Conservation (phyloP, 1,140 invertebrate genomes). For the Hestina assimilis region DNA sequence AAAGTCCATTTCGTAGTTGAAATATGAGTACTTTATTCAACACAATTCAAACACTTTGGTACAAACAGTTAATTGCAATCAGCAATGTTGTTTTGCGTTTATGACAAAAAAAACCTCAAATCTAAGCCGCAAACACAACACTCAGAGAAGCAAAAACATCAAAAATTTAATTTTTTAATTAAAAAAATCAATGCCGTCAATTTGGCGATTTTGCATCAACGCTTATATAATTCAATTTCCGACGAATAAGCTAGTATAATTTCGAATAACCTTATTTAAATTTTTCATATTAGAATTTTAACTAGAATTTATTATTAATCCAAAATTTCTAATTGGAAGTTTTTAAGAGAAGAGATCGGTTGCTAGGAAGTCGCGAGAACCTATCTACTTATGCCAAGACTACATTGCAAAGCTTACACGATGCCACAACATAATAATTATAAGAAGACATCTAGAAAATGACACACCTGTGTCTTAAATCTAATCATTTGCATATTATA, state of each 20-base stretch:
- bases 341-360: conserved; percentile 65
- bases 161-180: conserved; percentile 33
- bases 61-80: conserved; percentile 72
- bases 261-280: conserved; percentile 49
- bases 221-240: conserved; percentile 24
- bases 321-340: conserved; percentile 72
- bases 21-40: conserved; percentile 76
- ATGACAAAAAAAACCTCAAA: conserved; percentile 45
- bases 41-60: conserved; percentile 79
- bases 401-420: conserved; percentile 70
- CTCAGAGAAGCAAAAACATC: conserved; percentile 49
- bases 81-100: conserved; percentile 49
- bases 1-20: conserved; percentile 61
- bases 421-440: conserved; percentile 70
- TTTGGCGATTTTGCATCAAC: conserved; percentile 23
- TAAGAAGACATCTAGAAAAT: conserved; percentile 67
- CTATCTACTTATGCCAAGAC: conserved; percentile 74
- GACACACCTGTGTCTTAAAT: conserved; percentile 64
- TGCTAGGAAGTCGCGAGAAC: conserved; percentile 74
- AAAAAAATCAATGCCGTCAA: conserved; percentile 31
- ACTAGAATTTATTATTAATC: conserved; percentile 57
- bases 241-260: conserved; percentile 29
- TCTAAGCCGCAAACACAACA: conserved; percentile 58
- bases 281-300: conserved; percentile 65
- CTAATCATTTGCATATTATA: conserved; percentile 58